These are phyloP conservation scores for Eupithecia dodoneata DNA, from an alignment of 2,888 invertebrate species.

Conservation along the genomic window DNA sequence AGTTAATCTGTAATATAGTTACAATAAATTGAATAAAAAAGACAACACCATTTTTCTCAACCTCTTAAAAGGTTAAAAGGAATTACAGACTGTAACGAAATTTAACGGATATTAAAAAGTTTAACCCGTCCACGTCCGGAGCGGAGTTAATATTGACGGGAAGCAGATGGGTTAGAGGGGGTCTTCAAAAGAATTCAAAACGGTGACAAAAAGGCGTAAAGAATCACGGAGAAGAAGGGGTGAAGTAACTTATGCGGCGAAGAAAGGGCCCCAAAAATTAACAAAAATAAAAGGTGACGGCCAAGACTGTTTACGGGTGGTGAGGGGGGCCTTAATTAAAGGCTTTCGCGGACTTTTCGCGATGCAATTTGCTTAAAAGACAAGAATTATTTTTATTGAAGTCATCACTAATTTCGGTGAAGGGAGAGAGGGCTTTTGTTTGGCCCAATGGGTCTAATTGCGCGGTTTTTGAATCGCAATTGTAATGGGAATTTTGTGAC, in stretches of 20 bases:
- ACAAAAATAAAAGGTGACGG: slow-evolving; percentile 84
- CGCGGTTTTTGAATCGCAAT: slow-evolving; percentile 70
- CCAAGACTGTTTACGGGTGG: slow-evolving; percentile 78
- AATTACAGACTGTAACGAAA: slow-evolving; percentile 79
- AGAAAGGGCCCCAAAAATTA: slow-evolving; percentile 80
- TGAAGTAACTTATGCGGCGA: slow-evolving; percentile 84
- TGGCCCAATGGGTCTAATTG: slow-evolving; percentile 81
- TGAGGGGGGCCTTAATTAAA: slow-evolving; percentile 82
- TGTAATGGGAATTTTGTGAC: slow-evolving; percentile 47
- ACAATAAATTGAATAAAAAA: slow-evolving; percentile 5
- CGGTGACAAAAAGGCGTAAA: slow-evolving; percentile 84
- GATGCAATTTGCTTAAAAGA: slow-evolving; percentile 84
- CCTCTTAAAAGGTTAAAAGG: slow-evolving; percentile 62
- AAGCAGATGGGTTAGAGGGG: slow-evolving; percentile 81
- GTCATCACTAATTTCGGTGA: slow-evolving; percentile 82
- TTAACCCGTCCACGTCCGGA: slow-evolving; percentile 72
- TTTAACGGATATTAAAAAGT: slow-evolving; percentile 85
- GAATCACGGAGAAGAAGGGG: slow-evolving; percentile 78
- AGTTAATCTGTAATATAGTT: background rate
- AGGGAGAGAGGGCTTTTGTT: slow-evolving; percentile 74
- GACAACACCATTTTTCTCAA: slow-evolving; percentile 34
- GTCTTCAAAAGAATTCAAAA: slow-evolving; percentile 82
- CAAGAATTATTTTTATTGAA: slow-evolving; percentile 85
- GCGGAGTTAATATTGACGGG: slow-evolving; percentile 85
- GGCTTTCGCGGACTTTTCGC: slow-evolving; percentile 81